Conservation (phyloP, 2,113 vertebrate genomes). For the Podocnemis expansa region DNA sequence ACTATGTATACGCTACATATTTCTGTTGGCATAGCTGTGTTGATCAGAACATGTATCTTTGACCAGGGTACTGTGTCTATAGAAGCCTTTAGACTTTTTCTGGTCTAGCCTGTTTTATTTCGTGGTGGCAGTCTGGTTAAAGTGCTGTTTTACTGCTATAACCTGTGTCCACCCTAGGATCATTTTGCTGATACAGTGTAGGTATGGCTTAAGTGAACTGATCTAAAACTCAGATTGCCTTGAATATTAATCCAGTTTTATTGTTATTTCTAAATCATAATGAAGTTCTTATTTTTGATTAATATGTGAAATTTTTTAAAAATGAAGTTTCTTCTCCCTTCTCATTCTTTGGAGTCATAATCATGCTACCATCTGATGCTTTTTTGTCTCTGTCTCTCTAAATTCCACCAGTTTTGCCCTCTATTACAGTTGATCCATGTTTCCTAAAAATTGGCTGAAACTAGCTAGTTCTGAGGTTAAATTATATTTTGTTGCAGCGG, state of each 20-base stretch:
- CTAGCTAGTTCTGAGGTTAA: neutral
- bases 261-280: neutral
- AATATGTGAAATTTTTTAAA: neutral
- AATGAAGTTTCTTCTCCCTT: neutral
- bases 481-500: neutral
- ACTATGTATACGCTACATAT: neutral
- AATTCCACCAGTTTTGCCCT: fast-evolving
- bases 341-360: neutral
- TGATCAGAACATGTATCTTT: neutral
- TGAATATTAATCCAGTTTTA: neutral
- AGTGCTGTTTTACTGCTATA: neutral
- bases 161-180: neutral
- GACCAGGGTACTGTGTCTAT: neutral
- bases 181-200: neutral
- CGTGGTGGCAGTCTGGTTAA: neutral
- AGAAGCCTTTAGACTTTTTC: neutral
- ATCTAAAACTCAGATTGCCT: neutral
- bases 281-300: neutral
- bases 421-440: fast-evolving
- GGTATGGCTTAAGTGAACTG: neutral
- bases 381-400: neutral
- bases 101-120: neutral
- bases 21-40: neutral
- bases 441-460: neutral
- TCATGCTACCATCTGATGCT: neutral